Base-by-base conservation (phyloP, 2,113 vertebrate species). In the Eclectus roratus region DNA sequence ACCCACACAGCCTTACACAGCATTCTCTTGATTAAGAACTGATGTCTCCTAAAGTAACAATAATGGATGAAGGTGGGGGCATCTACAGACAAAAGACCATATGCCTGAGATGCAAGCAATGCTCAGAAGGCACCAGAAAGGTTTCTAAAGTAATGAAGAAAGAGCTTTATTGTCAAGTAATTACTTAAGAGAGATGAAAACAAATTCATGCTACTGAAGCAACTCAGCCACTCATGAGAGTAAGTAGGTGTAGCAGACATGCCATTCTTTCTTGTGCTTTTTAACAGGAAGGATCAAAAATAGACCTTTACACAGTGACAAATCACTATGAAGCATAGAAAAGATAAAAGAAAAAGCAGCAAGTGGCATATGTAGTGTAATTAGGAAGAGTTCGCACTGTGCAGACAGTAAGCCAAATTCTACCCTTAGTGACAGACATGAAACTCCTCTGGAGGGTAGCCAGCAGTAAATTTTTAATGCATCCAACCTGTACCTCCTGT, bases 141-240 rank as follows among this genome's bases (percentile, higher is more conserved):
- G 73, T 84, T 95, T 91, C 88, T 86, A 88, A 94, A 78, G 78
- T 76, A 96, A 88, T 94, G 87, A 95, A 94, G 79, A 66, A 80
- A 82, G 23, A 65, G 91, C n/a, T 95, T 94, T 91, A 87, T 80
- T 82, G 63, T 80, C 85, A 91, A 91, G 49, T 83, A 97, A 97
- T 97, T 96, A 72, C 85, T 93, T 91, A 80, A 81, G 80, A 91
- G 84, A 95, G 66, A 94, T 78, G 55, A 93, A 97, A 94, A 95
- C 76, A 96, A 90, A 95, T 69, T 76, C 24, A 52, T 37, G 44
- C 8, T 68, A 53, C 55, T 81, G 89, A 85, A 89, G 61, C 74
- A 85, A 94, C 43, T 85, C 89, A 94, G 78, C 88, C 87, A 78
- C 79, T 94, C 3, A 6, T 88, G 85, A 23, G 27, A 90, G 76